phyloP scores from a whole-genome alignment of 2,888 invertebrate species.

The Crioceris asparagi region DNA sequence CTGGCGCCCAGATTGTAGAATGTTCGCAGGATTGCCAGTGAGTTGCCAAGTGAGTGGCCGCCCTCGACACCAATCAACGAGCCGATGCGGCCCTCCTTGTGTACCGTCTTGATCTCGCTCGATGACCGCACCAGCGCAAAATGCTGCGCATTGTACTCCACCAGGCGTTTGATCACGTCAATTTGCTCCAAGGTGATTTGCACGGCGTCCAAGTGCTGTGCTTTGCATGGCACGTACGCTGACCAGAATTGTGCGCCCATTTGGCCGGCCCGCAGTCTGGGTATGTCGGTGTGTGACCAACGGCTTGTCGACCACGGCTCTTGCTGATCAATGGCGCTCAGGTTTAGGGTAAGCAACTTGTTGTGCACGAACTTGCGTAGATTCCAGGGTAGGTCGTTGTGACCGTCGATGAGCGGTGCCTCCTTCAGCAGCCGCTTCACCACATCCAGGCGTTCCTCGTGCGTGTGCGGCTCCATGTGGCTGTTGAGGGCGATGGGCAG shows the following conservation, averaged over 20 bases:
- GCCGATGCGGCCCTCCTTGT: constrained; percentile 68
- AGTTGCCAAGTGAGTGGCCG: constrained; percentile 84
- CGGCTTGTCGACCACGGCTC: constrained; percentile 77
- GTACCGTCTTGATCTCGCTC: constrained; percentile 59
- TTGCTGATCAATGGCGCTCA: constrained; percentile 53
- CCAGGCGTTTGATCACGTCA: constrained; percentile 65
- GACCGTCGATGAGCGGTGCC: constrained; percentile 65
- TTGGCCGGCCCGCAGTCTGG: constrained; percentile 39
- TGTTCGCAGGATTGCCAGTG: constrained; percentile 75
- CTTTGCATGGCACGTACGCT: constrained; percentile 77
- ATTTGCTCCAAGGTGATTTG: constrained; percentile 78
- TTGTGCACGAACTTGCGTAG: constrained; percentile 80
- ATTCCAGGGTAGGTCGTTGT: constrained; percentile 85
- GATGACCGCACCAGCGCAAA: constrained; percentile 61
- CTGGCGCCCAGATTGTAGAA: constrained; percentile 81
- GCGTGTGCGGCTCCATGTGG: constrained; percentile 25
- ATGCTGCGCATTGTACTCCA: constrained; percentile 64
- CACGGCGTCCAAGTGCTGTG: constrained; percentile 70
- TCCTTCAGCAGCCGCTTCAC: constrained; percentile 54
- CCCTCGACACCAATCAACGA: constrained; percentile 88
- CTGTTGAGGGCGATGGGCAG: constrained; percentile 42
- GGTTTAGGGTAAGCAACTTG: constrained; percentile 56
- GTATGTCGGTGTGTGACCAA: constrained; percentile 91
- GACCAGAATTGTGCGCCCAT: constrained; percentile 91
- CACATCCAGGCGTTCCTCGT: constrained; percentile 49